A percentile compares a stretch with the other conserved stretches of the same genome.
Conservation (phyloP, 2,113 vertebrate genomes). For the Tychaedon coryphoeus region DNA sequence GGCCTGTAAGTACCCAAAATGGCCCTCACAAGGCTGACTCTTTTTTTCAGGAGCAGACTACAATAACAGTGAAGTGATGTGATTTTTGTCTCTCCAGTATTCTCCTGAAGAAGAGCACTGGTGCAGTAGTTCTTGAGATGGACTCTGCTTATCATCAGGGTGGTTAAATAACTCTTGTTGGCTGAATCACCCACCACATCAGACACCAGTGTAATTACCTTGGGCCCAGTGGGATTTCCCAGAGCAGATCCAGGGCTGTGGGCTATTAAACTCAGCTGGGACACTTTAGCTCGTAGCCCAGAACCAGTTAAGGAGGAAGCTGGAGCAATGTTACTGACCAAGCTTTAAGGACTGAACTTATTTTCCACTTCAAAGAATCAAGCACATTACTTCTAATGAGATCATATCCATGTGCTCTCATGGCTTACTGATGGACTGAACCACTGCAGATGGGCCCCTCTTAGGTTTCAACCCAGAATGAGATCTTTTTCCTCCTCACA, state of each 20-base stretch:
- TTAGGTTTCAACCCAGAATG: neutral
- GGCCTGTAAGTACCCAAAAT: neutral
- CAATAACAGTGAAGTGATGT: neutral
- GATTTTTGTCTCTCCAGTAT: neutral
- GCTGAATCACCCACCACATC: neutral
- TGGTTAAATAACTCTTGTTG: neutral
- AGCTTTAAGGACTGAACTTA: neutral
- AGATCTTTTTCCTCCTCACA: neutral
- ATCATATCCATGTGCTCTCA: neutral
- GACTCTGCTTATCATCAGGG: neutral
- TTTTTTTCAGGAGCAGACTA: neutral
- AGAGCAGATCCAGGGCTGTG: neutral
- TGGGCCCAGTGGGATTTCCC: neutral
- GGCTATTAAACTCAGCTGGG: neutral
- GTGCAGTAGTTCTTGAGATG: neutral
- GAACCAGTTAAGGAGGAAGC: neutral
- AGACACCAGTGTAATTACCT: neutral
- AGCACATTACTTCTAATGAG: slow-evolving; percentile 14
- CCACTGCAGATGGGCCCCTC: neutral
- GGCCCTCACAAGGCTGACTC: neutral
- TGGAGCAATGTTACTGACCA: neutral
- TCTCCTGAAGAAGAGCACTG: neutral
- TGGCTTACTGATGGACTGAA: neutral
- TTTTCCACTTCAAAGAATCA: slow-evolving; percentile 19
- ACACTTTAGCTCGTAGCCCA: neutral